Conservation (phyloP, 1,140 invertebrate species). For the Latrodectus geometricus region DNA sequence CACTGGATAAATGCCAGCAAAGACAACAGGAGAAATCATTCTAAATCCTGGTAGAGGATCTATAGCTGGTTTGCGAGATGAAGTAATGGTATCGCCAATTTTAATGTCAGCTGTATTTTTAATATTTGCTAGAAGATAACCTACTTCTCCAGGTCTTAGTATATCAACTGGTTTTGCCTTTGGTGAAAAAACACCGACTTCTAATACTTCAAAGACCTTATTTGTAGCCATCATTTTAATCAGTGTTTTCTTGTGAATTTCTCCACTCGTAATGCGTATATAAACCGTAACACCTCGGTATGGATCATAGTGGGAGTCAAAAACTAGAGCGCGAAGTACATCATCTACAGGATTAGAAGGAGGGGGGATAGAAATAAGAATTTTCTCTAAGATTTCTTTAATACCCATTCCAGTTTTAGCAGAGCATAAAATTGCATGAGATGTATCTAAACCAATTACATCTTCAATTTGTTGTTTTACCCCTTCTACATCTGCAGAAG, state of each 20-base stretch:
- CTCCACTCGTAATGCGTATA: neutral
- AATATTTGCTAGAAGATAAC: neutral
- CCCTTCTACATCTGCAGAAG: slow-evolving; percentile 66
- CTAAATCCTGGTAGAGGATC: slow-evolving; percentile 25
- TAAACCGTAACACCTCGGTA: neutral
- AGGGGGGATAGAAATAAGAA: too few relatives aligned
- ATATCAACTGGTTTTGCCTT: neutral
- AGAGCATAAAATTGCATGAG: slow-evolving; percentile 58
- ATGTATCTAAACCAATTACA: slow-evolving; percentile 70
- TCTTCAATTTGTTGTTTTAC: slow-evolving; percentile 69
- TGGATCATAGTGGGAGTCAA: neutral
- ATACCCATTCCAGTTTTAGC: neutral
- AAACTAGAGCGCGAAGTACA: neutral
- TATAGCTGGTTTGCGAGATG: neutral
- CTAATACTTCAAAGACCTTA: too few relatives aligned
- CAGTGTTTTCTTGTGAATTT: too few relatives aligned
- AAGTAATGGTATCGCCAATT: neutral
- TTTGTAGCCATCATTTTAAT: too few relatives aligned
- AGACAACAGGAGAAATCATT: slow-evolving; percentile 16
- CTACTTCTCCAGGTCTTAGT: neutral
- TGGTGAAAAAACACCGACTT: neutral
- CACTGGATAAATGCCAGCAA: neutral
- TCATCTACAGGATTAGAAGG: too few relatives aligned
- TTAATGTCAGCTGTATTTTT: neutral
- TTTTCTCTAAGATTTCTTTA: too few relatives aligned